phyloP scores from a whole-genome alignment of 1,140 invertebrate species.

The Nasonia giraulti region DNA sequence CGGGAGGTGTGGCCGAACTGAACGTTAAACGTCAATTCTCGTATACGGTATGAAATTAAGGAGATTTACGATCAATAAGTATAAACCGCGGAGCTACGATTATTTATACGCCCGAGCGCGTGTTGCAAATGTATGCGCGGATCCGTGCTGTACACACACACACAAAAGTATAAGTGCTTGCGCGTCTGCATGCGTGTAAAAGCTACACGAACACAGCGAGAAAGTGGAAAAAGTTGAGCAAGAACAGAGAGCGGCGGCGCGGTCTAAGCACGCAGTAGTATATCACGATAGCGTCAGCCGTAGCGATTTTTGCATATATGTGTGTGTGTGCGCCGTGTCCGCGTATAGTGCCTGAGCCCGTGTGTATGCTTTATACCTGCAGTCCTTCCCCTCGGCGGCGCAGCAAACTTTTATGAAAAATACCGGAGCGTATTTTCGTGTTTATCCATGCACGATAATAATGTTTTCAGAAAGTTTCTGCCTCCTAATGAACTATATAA shows the following conservation, averaged over 20 bases:
- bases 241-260: neutral
- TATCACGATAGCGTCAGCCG: slow-evolving; percentile 61
- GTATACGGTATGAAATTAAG: slow-evolving; percentile 19
- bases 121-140: slow-evolving; percentile 13
- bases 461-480: slow-evolving; percentile 45
- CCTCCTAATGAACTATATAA: slow-evolving; percentile 20
- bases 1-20: neutral
- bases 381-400: neutral
- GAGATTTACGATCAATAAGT: slow-evolving; percentile 42
- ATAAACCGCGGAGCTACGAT: neutral
- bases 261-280: slow-evolving; percentile 54
- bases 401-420: slow-evolving; percentile 45
- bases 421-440: slow-evolving; percentile 39
- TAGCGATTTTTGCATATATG: slow-evolving; percentile 41
- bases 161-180: neutral
- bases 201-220: neutral
- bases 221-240: slow-evolving; percentile 37
- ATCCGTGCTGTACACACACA: neutral
- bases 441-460: slow-evolving; percentile 51
- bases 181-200: neutral
- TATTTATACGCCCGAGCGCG: neutral
- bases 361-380: neutral
- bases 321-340: neutral
- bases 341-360: neutral
- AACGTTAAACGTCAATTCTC: slow-evolving; percentile 34